Evolutionary conservation across 2,797 vertebrate species (phyloP), one percentile per base, ranked within the genome.

Genomic region (Pantherophis alleghaniensis): DNA sequence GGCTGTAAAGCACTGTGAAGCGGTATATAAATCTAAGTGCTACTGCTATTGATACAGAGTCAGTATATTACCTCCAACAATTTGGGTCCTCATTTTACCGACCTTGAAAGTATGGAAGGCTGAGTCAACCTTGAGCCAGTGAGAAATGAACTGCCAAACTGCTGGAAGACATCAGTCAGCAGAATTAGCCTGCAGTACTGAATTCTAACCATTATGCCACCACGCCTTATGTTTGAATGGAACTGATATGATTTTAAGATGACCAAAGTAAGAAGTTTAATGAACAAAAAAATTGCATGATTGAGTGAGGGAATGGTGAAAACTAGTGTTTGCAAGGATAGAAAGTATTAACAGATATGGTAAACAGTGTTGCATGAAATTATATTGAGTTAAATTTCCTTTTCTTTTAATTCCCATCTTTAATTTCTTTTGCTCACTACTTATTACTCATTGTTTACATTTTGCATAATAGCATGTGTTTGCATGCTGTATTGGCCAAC

Each of bases 401-500:
- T 83, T 83, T 83, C 42, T 47, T 47, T 47, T 83, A 83, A 83
- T 83, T 83, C 20, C 9, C 20, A 47, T 47, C 0, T 83, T 83
- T 47, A 83, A 47, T 47, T 47, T 12, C 9, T 83, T 47, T 22
- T 83, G 37, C 20, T 83, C 20, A 47, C 22, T 83, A 47, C 20
- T 47, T 83, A 22, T 47, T 32, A 83, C 2, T 83, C 74, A 24
- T 22, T 47, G 42, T 83, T 37, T 83, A 83, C 20, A 47, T 83
- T 24, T 83, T 83, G 32, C 74, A 79, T 42, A 79, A 79, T 24
- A 83, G 37, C 37, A 83, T 53, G 26, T 79, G 93, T 89, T 60
- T 89, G 63, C 92, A 91, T 94, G 51, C 3, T 86, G 91, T 66
- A 91, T 13, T 94, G 28, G 92, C 28, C 55, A 57, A 9, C 37